Evolutionary conservation across 2,888 invertebrate species (phyloP), one percentile per base, ranked within the genome.

Genomic region (Patella depressa): DNA sequence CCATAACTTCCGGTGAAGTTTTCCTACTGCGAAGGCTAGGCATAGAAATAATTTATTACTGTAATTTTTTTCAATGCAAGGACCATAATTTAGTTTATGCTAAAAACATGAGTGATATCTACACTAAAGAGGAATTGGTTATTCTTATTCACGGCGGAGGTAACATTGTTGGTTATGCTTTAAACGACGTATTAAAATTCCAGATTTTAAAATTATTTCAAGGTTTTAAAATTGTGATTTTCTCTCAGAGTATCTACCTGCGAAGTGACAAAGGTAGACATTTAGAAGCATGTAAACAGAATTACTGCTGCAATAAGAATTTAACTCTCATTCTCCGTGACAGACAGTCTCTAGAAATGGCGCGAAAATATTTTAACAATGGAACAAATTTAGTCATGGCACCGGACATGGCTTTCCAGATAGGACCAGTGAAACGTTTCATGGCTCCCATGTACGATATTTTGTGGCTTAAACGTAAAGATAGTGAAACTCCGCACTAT

Each of bases 341-440:
- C 76, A 14, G 54, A 11, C 74, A 71, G 14, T 80, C 82, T 0
- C 55, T 73, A 3, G 59, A 24, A 53, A 45, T 78, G 54, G 79
- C 79, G 11, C 34, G 55, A 34, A 57, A 69, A n/a, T 53, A 79
- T 34, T 82, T 79, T 71, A 71, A 76, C 3, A 73, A 70, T 34
- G 73, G 72, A 3, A 77, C 79, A 3, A 74, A 76, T 17, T 53
- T 80, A 11, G 17, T 80, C n/a, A 72, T 83, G 57, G 76, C 78
- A 14, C 83, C 83, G 1, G 83, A 83, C 72, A 81, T 80, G 72
- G 83, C 83, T 9, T 81, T 80, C 53, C 79, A 76, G 53, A 78
- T 81, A 5, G 80, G 80, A 0, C 53, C 57, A 19, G 77, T 81
- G 29, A 55, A 70, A 15, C 69, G 80, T 24, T 65, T 78, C 55